Percentiles rank a stretch among this genome's conserved stretches.
phyloP scores from a whole-genome alignment of 2,888 invertebrate species.

The Stomorhina lunata region DNA sequence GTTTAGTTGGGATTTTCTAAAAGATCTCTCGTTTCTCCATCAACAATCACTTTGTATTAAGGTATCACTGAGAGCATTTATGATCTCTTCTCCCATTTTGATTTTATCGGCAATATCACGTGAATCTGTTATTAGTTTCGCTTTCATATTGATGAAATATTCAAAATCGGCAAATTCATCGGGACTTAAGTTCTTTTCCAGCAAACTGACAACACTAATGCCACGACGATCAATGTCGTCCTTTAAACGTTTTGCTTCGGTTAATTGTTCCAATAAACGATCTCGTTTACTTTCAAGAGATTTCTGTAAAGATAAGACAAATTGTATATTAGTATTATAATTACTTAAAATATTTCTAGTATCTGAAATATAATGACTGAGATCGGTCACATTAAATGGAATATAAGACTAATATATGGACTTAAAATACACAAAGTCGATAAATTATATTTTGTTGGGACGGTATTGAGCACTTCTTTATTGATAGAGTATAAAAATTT shows the following conservation, averaged over 20 bases:
- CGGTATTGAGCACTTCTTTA: no score
- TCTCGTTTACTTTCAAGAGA: conserved; percentile 87
- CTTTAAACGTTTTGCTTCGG: conserved; percentile 90
- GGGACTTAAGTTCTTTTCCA: conserved; percentile 86
- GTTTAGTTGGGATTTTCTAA: not conserved
- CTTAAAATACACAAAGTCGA: no score
- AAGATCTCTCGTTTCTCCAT: conserved; percentile 17
- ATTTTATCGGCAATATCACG: conserved; percentile 92
- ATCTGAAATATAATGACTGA: no score
- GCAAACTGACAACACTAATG: conserved; percentile 85
- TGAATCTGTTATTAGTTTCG: conserved; percentile 89
- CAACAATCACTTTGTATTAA: conserved; percentile 80
- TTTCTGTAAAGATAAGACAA: conserved; percentile 80
- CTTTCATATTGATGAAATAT: conserved; percentile 92
- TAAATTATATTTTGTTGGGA: no score
- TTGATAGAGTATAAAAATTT: no score
- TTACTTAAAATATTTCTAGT: no score
- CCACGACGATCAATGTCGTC: conserved; percentile 90
- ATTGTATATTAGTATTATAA: not conserved
- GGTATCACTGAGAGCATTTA: conserved; percentile 83
- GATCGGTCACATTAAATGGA: no score
- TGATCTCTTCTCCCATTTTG: conserved; percentile 89
- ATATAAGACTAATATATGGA: no score
- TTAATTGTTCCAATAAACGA: conserved; percentile 87
- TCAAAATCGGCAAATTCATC: conserved; percentile 90